phyloP scores from a whole-genome alignment of 2,888 invertebrate species.

The Timema cristinae region DNA sequence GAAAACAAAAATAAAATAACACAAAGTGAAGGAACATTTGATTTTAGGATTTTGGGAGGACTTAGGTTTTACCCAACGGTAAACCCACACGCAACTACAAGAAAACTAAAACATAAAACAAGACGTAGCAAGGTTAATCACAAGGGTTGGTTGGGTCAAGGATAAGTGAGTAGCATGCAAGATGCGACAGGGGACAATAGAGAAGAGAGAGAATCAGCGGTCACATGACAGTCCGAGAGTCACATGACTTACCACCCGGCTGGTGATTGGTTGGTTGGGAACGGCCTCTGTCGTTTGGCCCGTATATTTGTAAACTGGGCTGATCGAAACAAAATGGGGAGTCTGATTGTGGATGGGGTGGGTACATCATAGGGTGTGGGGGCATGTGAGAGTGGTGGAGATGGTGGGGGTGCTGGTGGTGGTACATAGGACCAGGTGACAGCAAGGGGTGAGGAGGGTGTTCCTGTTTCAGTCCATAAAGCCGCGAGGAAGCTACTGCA shows the following conservation, averaged over 20 bases:
- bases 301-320: constrained; percentile 47
- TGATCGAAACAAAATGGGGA: constrained; percentile 59
- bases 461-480: constrained; percentile 32
- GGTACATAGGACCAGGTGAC: constrained; percentile 57
- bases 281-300: constrained; percentile 34
- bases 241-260: constrained; percentile 49
- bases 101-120: constrained; percentile 21
- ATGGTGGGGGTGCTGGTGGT: constrained; percentile 41
- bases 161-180: constrained; percentile 24
- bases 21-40: constrained; percentile 19
- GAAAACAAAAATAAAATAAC: constrained; percentile 20
- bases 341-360: constrained; percentile 46
- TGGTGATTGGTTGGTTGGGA: constrained; percentile 44
- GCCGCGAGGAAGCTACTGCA: constrained; percentile 34
- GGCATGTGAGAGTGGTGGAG: constrained; percentile 44
- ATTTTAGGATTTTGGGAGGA: constrained; percentile 10
- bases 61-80: constrained; percentile 17
- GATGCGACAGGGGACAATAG: constrained; percentile 26
- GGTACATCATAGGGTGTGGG: constrained; percentile 33
- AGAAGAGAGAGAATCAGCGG: constrained; percentile 39
- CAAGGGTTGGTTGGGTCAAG: constrained; percentile 19
- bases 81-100: constrained; percentile 19
- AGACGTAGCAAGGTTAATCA: constrained; percentile 22
- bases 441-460: constrained; percentile 45
- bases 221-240: constrained; percentile 47